A percentile compares a stretch with the other conserved stretches of the same genome.
These are phyloP conservation scores for Andrena praecox DNA, from an alignment of 2,888 invertebrate genomes.

Conservation along the genomic window DNA sequence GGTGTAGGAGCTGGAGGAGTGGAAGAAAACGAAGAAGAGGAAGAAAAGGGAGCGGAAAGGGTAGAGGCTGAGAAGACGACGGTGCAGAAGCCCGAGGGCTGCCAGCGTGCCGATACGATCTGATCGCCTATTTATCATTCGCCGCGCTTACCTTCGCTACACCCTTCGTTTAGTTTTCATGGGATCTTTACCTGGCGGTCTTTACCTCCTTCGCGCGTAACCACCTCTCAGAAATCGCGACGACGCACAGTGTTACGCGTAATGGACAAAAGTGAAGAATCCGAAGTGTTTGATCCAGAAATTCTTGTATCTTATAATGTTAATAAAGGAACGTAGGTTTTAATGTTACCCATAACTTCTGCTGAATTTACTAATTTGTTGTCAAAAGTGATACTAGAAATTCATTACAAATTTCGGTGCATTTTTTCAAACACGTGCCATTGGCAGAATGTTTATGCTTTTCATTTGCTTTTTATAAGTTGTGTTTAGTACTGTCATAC, in stretches of 20 bases:
- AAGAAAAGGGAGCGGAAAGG: slow-evolving; percentile 31
- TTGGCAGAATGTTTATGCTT: too few species aligned
- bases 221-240: slow-evolving; percentile 40
- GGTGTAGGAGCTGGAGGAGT: not conserved
- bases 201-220: slow-evolving; percentile 53
- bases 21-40: slow-evolving; percentile 10
- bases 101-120: slow-evolving; percentile 68
- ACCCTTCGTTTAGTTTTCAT: slow-evolving; percentile 64
- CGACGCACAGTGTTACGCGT: not conserved
- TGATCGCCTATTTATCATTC: slow-evolving; percentile 75
- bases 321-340: too few species aligned
- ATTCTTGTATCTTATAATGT: too few species aligned
- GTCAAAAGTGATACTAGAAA: too few species aligned
- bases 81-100: slow-evolving; percentile 51
- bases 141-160: slow-evolving; percentile 60
- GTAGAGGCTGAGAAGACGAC: slow-evolving; percentile 31
- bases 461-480: too few species aligned
- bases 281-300: too few species aligned
- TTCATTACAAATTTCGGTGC: too few species aligned
- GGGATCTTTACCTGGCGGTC: slow-evolving; percentile 57
- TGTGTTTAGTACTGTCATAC: too few species aligned
- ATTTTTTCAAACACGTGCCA: too few species aligned
- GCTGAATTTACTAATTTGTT: too few species aligned
- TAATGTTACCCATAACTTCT: too few species aligned
- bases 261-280: too few species aligned